Percentiles rank a stretch among this genome's conserved stretches.
These are phyloP conservation scores for Ictalurus punctatus DNA, from an alignment of 2,113 vertebrate species.

Conservation along the genomic window DNA sequence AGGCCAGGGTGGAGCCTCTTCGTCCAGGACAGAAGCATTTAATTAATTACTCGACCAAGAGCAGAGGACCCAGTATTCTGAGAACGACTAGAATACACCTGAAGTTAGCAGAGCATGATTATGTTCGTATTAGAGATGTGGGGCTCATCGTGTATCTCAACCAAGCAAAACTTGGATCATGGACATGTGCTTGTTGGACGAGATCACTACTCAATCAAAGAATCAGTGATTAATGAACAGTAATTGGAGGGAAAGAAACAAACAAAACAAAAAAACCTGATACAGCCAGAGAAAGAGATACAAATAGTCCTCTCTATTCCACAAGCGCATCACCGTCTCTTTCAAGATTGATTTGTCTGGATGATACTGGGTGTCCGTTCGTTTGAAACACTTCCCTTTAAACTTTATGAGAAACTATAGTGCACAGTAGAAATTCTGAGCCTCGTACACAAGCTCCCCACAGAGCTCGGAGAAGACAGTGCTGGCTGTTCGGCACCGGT, in stretches of 20 bases:
- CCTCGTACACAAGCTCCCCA: slow-evolving; percentile 70
- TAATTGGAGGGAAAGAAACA: slow-evolving; percentile 32
- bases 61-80: slow-evolving; percentile 16
- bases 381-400: slow-evolving; percentile 86
- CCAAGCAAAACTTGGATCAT: slow-evolving; percentile 70
- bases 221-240: slow-evolving; percentile 53
- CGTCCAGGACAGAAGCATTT: slow-evolving; percentile 51
- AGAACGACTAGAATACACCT: slow-evolving; percentile 20
- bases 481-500: slow-evolving; percentile 80
- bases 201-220: slow-evolving; percentile 66
- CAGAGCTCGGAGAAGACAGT: slow-evolving; percentile 76
- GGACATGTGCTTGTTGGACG: slow-evolving; percentile 75
- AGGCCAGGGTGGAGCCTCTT: slow-evolving; percentile 41
- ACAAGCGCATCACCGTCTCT: slow-evolving; percentile 74
- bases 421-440: slow-evolving; percentile 92
- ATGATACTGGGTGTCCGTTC: slow-evolving; percentile 64
- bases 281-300: slow-evolving; percentile 51
- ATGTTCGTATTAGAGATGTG: background rate
- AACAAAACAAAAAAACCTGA: slow-evolving; percentile 31
- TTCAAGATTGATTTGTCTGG: slow-evolving; percentile 73
- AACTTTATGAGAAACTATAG: slow-evolving; percentile 95
- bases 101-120: slow-evolving; percentile 45
- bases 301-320: slow-evolving; percentile 72
- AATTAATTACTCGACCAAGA: slow-evolving; percentile 41
- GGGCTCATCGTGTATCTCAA: background rate